Evolutionary conservation across 2,113 vertebrate species (phyloP).

Genomic region (Grammomys dolichurus): DNA sequence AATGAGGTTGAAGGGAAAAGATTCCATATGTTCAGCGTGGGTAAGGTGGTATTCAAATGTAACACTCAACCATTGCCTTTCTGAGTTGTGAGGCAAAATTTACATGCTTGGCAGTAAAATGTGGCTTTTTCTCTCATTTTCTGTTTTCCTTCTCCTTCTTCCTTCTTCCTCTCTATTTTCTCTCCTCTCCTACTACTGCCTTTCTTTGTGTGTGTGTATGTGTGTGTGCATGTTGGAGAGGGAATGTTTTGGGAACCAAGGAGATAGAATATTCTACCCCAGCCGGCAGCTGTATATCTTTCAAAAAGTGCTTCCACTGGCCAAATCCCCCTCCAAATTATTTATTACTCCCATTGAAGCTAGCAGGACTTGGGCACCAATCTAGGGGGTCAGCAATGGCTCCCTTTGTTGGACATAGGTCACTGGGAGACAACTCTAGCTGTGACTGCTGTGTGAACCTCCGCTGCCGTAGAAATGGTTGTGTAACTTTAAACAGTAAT

Average conservation of each 20-base stretch:
- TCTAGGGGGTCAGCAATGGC: conserved; percentile 76
- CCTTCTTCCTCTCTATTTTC: not conserved
- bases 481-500: conserved; percentile 81
- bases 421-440: conserved; percentile 53
- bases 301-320: conserved; percentile 60
- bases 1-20: conserved; percentile 20
- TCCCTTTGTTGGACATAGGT: conserved; percentile 78
- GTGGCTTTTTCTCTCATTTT: conserved; percentile 4
- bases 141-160: not conserved
- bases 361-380: conserved; percentile 47
- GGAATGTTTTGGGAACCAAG: conserved; percentile 59
- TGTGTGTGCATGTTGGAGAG: not conserved
- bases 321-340: conserved; percentile 78
- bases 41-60: conserved; percentile 44
- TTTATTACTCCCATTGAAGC: conserved; percentile 79
- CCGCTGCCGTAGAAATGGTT: conserved; percentile 72
- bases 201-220: not conserved
- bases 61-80: conserved; percentile 39
- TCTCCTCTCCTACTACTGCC: not conserved
- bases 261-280: conserved; percentile 60
- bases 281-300: conserved; percentile 81
- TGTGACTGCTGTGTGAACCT: conserved; percentile 80
- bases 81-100: conserved; percentile 62
- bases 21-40: conserved; percentile 69
- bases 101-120: conserved; percentile 37